Evolutionary conservation across 2,888 invertebrate species (phyloP).

Genomic region (Anaspis maculata): DNA sequence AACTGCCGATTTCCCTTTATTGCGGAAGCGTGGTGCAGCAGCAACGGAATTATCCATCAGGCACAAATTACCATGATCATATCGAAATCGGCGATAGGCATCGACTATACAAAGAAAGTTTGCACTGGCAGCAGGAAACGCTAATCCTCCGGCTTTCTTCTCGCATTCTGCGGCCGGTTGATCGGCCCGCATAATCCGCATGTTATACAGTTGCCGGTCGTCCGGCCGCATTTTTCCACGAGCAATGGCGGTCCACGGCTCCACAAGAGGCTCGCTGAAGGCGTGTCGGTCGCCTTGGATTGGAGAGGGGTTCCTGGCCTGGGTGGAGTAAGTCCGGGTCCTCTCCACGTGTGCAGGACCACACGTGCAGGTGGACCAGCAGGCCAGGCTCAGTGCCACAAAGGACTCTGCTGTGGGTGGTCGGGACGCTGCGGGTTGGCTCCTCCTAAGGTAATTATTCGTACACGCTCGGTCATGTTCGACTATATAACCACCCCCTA

Average conservation of each 20-base stretch:
- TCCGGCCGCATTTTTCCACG: constrained; percentile 24
- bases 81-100: too few relatives aligned
- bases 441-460: constrained; percentile 33
- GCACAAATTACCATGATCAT: too few relatives aligned
- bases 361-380: constrained; percentile 35
- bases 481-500: constrained; percentile 33
- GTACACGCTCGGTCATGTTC: constrained; percentile 29
- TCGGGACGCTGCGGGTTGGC: constrained; percentile 30
- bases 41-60: too few relatives aligned
- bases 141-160: too few relatives aligned
- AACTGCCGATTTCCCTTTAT: too few relatives aligned
- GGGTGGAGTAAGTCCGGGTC: constrained; percentile 29
- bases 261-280: constrained; percentile 18
- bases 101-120: too few relatives aligned
- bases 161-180: too few relatives aligned
- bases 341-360: constrained; percentile 37
- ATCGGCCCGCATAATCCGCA: too few relatives aligned
- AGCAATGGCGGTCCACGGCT: constrained; percentile 31
- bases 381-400: constrained; percentile 32
- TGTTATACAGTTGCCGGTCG: constrained; percentile 31
- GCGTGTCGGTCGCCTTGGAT: constrained; percentile 27
- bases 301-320: constrained; percentile 21
- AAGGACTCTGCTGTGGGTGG: constrained; percentile 39
- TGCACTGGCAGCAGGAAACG: too few relatives aligned
- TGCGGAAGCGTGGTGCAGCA: too few relatives aligned